Percentiles rank a stretch among this genome's conserved stretches.
These are phyloP conservation scores for Gobio occitaniae DNA, from an alignment of 2,797 vertebrate genomes.

Conservation along the genomic window DNA sequence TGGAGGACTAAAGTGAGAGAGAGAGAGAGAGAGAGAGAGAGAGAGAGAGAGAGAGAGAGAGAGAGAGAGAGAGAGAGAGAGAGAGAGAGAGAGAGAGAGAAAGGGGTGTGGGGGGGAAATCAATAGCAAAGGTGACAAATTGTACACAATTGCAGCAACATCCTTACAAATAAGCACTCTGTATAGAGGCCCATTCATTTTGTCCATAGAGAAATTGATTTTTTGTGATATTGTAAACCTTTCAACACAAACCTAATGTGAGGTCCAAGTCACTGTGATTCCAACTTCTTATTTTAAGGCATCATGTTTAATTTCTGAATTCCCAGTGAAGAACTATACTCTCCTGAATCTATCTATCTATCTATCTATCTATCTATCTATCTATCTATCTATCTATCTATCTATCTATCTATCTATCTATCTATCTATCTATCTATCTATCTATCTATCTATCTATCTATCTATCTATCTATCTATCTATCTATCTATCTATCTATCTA, in stretches of 20 bases:
- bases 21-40: background rate
- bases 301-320: background rate
- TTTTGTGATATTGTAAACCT: constrained; percentile 16
- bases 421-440: too few relatives aligned
- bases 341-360: background rate
- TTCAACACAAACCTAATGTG: constrained; percentile 19
- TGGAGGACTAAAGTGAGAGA: background rate
- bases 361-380: too few relatives aligned
- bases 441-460: too few relatives aligned
- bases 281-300: background rate
- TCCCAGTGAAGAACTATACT: background rate
- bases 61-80: accelerated
- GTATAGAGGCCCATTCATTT: constrained; percentile 6
- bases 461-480: too few relatives aligned
- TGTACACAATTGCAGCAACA: constrained; percentile 1
- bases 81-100: too few relatives aligned
- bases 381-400: too few relatives aligned
- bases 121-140: constrained; percentile 2
- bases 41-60: too few relatives aligned
- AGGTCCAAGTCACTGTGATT: background rate
- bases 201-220: constrained; percentile 26
- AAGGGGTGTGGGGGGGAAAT: background rate
- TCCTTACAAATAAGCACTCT: constrained; percentile 33
- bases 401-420: too few relatives aligned
- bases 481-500: too few relatives aligned